Conservation (phyloP, 2,888 invertebrate genomes). For the Apodemia zela region DNA sequence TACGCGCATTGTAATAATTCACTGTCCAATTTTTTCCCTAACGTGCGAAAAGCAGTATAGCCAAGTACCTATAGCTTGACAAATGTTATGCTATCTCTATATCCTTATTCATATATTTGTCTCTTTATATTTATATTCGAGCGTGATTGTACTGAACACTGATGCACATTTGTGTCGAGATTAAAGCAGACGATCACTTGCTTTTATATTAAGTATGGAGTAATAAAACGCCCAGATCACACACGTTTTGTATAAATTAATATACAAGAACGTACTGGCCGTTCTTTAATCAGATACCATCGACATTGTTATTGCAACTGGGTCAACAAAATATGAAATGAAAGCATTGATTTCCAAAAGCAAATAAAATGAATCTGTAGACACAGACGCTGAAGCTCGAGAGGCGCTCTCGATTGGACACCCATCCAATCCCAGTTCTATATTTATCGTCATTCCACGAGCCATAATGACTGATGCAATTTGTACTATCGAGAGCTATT, state of each 20-base stretch:
- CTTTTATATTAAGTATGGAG: too few species aligned
- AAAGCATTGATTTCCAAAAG: conserved; percentile 14
- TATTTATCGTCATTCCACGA: conserved; percentile 33
- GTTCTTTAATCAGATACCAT: background rate
- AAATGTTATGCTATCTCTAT: too few species aligned
- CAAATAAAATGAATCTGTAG: conserved; percentile 12
- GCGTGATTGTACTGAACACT: too few species aligned
- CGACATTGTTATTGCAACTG: conserved; percentile 1
- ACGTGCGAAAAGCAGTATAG: too few species aligned
- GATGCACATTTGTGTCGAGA: too few species aligned
- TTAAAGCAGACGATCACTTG: too few species aligned
- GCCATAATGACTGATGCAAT: conserved; percentile 34
- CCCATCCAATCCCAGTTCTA: conserved; percentile 33
- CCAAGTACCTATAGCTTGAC: too few species aligned
- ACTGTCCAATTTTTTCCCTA: too few species aligned
- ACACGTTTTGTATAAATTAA: background rate
- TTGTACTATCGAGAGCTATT: conserved; percentile 21
- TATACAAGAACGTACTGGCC: background rate
- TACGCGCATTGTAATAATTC: too few species aligned
- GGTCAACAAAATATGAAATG: conserved; percentile 11
- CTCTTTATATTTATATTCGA: too few species aligned
- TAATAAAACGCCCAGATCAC: too few species aligned
- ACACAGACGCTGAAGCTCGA: conserved; percentile 19
- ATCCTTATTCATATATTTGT: too few species aligned
- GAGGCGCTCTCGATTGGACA: conserved; percentile 26